Evolutionary conservation across 2,113 vertebrate species (phyloP).

Genomic region (Numenius arquata): DNA sequence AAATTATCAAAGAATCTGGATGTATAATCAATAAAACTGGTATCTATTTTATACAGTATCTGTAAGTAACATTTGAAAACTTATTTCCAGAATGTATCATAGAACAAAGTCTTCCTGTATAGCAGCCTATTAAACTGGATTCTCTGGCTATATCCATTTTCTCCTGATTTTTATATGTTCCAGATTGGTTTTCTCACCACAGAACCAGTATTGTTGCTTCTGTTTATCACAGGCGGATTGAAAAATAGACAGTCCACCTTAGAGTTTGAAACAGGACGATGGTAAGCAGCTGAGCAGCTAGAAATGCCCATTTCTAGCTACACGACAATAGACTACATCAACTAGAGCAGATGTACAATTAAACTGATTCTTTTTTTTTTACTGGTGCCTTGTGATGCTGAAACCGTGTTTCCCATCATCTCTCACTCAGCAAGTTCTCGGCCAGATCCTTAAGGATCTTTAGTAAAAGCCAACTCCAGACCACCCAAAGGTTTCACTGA

Average conservation of each 20-base stretch:
- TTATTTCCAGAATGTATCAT: slow-evolving; percentile 66
- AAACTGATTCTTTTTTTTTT: neutral
- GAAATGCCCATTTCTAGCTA: neutral
- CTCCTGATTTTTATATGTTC: slow-evolving; percentile 16
- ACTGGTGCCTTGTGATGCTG: neutral
- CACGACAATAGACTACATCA: no score
- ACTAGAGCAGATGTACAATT: neutral
- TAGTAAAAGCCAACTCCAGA: neutral
- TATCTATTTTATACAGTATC: slow-evolving; percentile 70
- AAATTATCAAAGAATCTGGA: slow-evolving; percentile 28
- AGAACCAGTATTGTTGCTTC: neutral
- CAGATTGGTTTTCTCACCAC: neutral
- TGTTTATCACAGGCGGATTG: neutral
- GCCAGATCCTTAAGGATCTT: neutral
- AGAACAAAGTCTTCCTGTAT: slow-evolving; percentile 67
- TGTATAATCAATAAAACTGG: slow-evolving; percentile 70
- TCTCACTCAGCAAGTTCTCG: neutral
- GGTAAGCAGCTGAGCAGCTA: neutral
- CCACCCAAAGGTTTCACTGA: neutral
- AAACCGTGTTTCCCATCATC: neutral
- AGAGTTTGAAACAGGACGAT: neutral
- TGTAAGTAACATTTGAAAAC: slow-evolving; percentile 63
- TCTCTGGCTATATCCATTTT: slow-evolving; percentile 49
- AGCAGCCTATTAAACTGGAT: slow-evolving; percentile 61
- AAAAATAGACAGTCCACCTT: neutral